Base-by-base conservation (phyloP, 2,888 invertebrate species). In the Aphidius colemani region DNA sequence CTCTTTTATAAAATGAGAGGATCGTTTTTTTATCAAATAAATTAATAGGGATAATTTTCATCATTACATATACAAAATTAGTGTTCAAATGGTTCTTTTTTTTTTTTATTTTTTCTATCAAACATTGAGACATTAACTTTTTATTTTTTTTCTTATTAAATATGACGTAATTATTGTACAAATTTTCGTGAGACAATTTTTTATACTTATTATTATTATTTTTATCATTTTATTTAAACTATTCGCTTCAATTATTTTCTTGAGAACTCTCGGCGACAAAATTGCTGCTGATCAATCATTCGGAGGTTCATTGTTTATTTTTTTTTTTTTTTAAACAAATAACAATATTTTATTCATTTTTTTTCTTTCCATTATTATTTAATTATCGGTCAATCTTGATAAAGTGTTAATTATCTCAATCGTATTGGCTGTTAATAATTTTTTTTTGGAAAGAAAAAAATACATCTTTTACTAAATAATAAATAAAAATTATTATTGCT, bases 51-150 rank as follows among this genome's bases (percentile, higher is more conserved):
- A 30, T 30, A 30, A 30, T 30, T 30, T 30, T 5, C n/a, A 30
- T 30, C 5, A 30, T 30, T 0, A 18, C 13, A 5, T 30, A 30
- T 5, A 81, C 80, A 78, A 77, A 72, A 75, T 74, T 66, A 66
- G 63, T 66, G 46, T 63, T n/a, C 30, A 62, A 56, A 65, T 64
- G 46, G n/a, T 46, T 39, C 9, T 18, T 59, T 39, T 59, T 55
- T 55, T 10, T 64, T 49, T 44, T 6, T 43, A 43, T 41, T n/a
- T 6, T 58, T 58, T 48, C 49, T 51, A 51, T 60, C 59, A 60
- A 60, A 51, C 51, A 53, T 53, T 45, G 43, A 60, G 39, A 51
- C 59, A 53, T 60, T 59, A 18, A 59, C 11, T 59, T 44, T 59
- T 59, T n/a, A n/a, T 30, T 30, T 30, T 30, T 30, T 30, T 30